phyloP scores from a whole-genome alignment of 2,888 invertebrate genomes.

The Drosophila eohydei region DNA sequence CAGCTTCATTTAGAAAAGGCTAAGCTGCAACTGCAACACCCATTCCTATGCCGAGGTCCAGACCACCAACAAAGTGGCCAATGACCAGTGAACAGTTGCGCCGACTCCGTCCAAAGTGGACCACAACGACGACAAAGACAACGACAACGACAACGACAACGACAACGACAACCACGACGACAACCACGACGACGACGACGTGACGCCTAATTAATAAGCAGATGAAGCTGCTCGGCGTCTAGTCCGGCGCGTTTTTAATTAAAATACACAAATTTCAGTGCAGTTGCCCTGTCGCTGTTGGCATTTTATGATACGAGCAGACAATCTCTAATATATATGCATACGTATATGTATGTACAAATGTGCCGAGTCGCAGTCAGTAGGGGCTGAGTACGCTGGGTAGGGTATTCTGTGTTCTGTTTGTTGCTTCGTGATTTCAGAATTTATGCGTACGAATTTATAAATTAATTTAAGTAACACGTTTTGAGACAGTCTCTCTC shows the following conservation, averaged over 20 bases:
- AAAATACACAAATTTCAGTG: constrained; percentile 80
- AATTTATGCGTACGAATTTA: constrained; percentile 42
- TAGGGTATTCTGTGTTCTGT: constrained; percentile 7
- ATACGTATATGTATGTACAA: constrained; percentile 18
- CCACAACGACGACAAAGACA: constrained; percentile 25
- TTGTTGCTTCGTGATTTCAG: constrained; percentile 53
- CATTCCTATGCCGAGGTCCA: constrained; percentile 27
- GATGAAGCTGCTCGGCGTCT: constrained; percentile 69
- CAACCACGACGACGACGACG: constrained; percentile 32
- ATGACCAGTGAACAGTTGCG: constrained; percentile 34
- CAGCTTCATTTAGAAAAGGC: constrained; percentile 47
- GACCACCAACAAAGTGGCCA: constrained; percentile 69
- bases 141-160: constrained; percentile 29
- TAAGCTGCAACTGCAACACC: constrained; percentile 10
- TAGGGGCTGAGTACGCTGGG: background rate
- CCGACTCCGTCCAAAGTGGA: constrained; percentile 41
- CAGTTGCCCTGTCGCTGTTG: constrained; percentile 64
- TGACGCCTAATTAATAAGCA: constrained; percentile 74
- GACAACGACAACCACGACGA: constrained; percentile 38
- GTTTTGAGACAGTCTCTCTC: background rate
- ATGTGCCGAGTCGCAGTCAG: constrained; percentile 11
- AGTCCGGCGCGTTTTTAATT: constrained; percentile 75
- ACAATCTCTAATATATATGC: constrained; percentile 43
- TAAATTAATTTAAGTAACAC: constrained; percentile 19
- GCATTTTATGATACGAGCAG: constrained; percentile 56